Evolutionary conservation across 1,140 invertebrate species (phyloP), one percentile per base, ranked within the genome.

Genomic region (Neoseiulus cucumeris): DNA sequence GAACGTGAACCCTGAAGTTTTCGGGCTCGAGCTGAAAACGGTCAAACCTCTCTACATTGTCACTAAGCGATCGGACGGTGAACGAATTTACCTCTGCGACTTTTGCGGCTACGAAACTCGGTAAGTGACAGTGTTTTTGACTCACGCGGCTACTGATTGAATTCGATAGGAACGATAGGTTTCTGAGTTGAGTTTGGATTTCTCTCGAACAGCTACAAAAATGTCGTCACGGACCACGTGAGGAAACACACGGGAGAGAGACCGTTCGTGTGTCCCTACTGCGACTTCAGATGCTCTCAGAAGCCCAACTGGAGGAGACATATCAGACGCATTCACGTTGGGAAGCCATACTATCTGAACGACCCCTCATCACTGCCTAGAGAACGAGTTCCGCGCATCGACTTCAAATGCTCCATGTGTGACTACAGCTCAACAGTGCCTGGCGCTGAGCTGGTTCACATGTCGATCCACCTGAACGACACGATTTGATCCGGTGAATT

Each of bases 231-330:
- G 14, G 71, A 76, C n/a, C 78, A 79, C 69, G 75, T 78, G 72
- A 75, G 75, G 0, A 76, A 73, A 7, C 78, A 79, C 72, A 78
- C 75, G 64, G 77, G 78, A 44, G 74, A 75, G 33, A 69, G 78
- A 4, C 76, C 77, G 1, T 78, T 78, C 71, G 73, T 76, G 71
- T 79, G 78, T 73, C 73, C 74, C 1, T 76, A 75, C 65, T 79
- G 78, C 69, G 73, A 75, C 66, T 65, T 67, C 12, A 47, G 67
- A 25, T 59, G 51, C 22, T 59, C 51, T 14, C 51, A 59, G 51
- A 59, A 59, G 9, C 51, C 51, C 22, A 59, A 59, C 33, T 59
- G 51, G 51, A 25, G 51, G 33, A 17, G 51, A 25, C 51, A 59
- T 20, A 59, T 59, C 1, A 25, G 51, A 59, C 51, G 51, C 25